Evolutionary conservation across 2,113 vertebrate species (phyloP), one percentile per base, ranked within the genome.

Genomic region (Spea multiplicata): DNA sequence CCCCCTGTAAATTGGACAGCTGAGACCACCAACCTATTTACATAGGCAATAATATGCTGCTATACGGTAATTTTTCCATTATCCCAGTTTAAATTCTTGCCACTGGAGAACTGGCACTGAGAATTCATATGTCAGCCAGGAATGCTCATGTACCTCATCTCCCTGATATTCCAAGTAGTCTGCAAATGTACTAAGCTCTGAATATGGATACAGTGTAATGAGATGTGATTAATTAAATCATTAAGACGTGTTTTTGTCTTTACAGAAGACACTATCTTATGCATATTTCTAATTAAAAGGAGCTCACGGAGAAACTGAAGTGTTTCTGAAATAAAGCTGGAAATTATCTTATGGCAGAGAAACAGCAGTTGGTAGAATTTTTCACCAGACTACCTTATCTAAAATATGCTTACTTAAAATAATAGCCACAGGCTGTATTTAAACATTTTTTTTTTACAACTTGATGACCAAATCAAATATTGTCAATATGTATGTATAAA

Each of bases 1-100:
- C 44, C 49, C 59, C 44, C 64, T 68, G 52, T 57, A 73, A 68
- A 74, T 74, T 74, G 78, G 78, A 80, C 78, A 80, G 78, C 71
- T 80, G 53, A 80, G 78, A 47, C 78, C 45, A 61, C 64, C 53
- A 68, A 68, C 44, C 46, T 73, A 74, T 80, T 74, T 68, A 68
- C 61, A 80, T 74, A 80, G 64, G 10, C 71, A 67, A 66, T 73
- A 73, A 68, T 73, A 61, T 64, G 57, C 7, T 30, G 14, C 74
- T 75, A 77, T 44, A 49, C 70, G 46, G 45, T 10, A 50, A 77
- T 69, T 70, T 61, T 67, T 77, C 46, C 55, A 77, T 70, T 61
- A 62, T 77, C 65, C 48, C 44, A 65, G 46, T 6, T 67, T 67
- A 65, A 9, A 30, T 44, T 69, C 10, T 13, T 55, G 30, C 48